Evolutionary conservation across 2,797 vertebrate genomes (phyloP).

Genomic region (Thunnus albacares): DNA sequence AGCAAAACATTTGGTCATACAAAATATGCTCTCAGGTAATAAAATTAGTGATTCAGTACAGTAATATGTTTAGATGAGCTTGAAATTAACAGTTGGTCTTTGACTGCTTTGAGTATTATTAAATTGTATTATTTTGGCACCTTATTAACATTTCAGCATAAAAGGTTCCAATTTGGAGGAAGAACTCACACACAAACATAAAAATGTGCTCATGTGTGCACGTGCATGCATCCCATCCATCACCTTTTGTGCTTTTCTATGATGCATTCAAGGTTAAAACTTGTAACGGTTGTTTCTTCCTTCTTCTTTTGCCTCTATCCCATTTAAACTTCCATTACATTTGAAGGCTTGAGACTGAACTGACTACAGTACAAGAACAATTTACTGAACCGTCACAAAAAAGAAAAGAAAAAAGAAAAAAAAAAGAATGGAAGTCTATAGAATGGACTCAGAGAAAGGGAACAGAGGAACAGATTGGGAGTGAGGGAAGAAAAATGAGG

Average conservation of each 20-base stretch:
- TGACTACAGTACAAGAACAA: constrained; percentile 36
- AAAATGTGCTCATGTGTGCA: not conserved
- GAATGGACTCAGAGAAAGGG: constrained; percentile 4
- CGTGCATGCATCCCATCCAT: not conserved
- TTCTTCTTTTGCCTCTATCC: constrained; percentile 26
- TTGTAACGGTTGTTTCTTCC: not conserved
- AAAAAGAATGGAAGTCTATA: not conserved
- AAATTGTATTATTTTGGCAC: not conserved
- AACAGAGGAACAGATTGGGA: constrained; percentile 12
- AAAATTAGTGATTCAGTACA: not conserved
- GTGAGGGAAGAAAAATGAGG: constrained; percentile 29
- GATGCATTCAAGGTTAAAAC: not conserved
- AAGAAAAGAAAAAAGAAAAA: not conserved
- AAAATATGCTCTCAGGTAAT: not conserved
- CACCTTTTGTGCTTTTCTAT: not conserved
- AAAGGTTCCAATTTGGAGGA: not conserved
- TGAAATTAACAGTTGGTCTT: not conserved
- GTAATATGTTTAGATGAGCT: not conserved
- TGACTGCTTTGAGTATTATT: not conserved
- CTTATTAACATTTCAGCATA: too few relatives aligned
- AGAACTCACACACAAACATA: not conserved
- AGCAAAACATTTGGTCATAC: not conserved
- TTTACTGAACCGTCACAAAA: constrained; percentile 40
- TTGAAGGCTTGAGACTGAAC: constrained; percentile 4
- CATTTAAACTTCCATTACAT: constrained; percentile 46